These are phyloP conservation scores for Gobius niger DNA, from an alignment of 2,113 vertebrate species.

Conservation along the genomic window DNA sequence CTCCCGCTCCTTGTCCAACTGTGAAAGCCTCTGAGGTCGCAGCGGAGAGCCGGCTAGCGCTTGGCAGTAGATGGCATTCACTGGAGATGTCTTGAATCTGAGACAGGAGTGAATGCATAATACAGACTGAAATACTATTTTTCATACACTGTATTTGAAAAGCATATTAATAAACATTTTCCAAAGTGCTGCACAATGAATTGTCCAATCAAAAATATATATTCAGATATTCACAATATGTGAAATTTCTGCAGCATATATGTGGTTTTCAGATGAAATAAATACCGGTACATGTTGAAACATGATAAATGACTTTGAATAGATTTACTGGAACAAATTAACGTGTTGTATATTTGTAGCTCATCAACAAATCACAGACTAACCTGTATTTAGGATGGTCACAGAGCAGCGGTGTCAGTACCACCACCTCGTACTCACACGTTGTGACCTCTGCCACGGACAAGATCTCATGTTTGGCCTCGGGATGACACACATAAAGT, in stretches of 20 bases:
- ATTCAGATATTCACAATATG: too few species aligned
- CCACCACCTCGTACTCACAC: constrained; percentile 97
- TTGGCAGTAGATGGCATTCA: constrained; percentile 97
- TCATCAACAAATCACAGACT: neutral
- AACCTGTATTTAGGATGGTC: constrained; percentile 95
- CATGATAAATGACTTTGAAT: neutral
- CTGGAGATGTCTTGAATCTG: constrained; percentile 91
- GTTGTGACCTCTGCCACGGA: constrained; percentile 95
- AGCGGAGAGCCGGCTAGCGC: constrained; percentile 90
- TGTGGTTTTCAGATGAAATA: too few species aligned
- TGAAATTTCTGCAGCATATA: too few species aligned
- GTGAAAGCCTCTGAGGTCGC: constrained; percentile 84
- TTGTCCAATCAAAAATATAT: too few species aligned
- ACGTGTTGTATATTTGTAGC: too few species aligned
- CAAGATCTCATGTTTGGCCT: constrained; percentile 96
- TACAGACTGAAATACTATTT: neutral
- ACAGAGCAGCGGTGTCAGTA: constrained; percentile 94
- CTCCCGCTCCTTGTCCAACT: constrained; percentile 88
- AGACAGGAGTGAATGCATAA: neutral
- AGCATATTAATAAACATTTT: too few species aligned
- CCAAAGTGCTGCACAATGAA: too few species aligned
- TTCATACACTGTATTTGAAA: too few species aligned
- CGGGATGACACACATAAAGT: constrained; percentile 96
- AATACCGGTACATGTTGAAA: too few species aligned
- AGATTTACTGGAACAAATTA: neutral